These are phyloP conservation scores for Pachypsylla venusta DNA, from an alignment of 1,140 invertebrate genomes.

Conservation along the genomic window DNA sequence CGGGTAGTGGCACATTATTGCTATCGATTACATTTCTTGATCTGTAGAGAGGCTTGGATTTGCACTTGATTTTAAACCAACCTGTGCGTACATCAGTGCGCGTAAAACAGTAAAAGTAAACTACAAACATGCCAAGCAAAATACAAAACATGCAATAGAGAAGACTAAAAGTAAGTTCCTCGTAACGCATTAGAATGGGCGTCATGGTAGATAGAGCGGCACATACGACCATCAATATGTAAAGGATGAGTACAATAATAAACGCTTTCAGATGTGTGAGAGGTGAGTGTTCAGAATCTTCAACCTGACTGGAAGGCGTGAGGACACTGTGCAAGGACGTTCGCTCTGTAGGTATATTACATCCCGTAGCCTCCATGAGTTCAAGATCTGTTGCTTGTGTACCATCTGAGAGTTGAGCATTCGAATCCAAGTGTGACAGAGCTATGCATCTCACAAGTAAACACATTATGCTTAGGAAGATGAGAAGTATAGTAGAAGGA, in stretches of 20 bases:
- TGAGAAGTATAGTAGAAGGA: constrained; percentile 52
- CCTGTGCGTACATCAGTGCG: constrained; percentile 62
- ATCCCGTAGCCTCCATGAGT: constrained; percentile 38
- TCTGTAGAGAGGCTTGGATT: constrained; percentile 18
- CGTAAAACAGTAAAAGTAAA: constrained; percentile 72
- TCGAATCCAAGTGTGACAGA: constrained; percentile 45
- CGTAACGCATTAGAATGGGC: constrained; percentile 46
- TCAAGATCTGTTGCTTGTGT: constrained; percentile 52
- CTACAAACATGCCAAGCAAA: constrained; percentile 60
- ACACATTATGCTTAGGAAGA: constrained; percentile 56
- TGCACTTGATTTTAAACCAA: constrained; percentile 46
- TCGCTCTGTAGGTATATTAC: constrained; percentile 29
- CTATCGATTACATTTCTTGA: constrained; percentile 20
- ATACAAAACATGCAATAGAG: constrained; percentile 53
- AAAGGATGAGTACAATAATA: constrained; percentile 58
- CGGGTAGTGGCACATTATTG: constrained; percentile 14
- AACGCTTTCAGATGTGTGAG: constrained; percentile 65
- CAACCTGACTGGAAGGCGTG: constrained; percentile 51
- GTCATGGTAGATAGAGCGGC: constrained; percentile 51
- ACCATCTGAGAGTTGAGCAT: constrained; percentile 57
- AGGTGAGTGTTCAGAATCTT: constrained; percentile 66
- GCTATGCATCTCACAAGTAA: constrained; percentile 56
- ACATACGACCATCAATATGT: constrained; percentile 54
- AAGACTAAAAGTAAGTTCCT: constrained; percentile 62
- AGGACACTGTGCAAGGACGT: constrained; percentile 44